These are phyloP conservation scores for Xestia rhomboidea DNA, from an alignment of 2,888 invertebrate genomes.

Conservation along the genomic window DNA sequence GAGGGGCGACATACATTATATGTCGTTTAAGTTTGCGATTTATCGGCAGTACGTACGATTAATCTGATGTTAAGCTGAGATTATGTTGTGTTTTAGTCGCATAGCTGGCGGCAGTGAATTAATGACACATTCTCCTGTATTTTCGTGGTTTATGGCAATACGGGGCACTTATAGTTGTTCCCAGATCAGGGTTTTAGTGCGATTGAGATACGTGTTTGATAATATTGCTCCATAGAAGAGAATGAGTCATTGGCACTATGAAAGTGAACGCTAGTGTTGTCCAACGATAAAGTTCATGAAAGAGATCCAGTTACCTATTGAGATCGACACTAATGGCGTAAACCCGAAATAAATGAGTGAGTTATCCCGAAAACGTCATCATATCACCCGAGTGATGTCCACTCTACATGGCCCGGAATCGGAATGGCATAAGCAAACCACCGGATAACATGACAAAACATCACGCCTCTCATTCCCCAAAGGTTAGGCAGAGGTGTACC, in stretches of 20 bases:
- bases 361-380: not conserved
- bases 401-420: not conserved
- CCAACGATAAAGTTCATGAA: not conserved
- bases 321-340: not conserved
- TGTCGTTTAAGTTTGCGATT: conserved; percentile 53
- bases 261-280: not conserved
- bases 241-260: not conserved
- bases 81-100: conserved; percentile 47
- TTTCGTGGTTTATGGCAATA: conserved; percentile 20
- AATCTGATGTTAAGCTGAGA: conserved; percentile 45
- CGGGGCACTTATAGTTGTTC: not conserved
- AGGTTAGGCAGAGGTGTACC: too few species aligned
- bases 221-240: not conserved
- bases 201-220: not conserved
- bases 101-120: conserved; percentile 42
- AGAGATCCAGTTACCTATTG: not conserved
- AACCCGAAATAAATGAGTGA: not conserved
- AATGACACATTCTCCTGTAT: conserved; percentile 22
- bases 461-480: too few species aligned
- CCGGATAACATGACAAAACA: not conserved
- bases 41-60: conserved; percentile 43
- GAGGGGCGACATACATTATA: conserved; percentile 4
- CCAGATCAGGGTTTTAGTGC: not conserved
- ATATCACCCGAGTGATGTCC: not conserved
- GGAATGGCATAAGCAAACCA: not conserved